Evolutionary conservation across 2,797 vertebrate species (phyloP), one percentile per base, ranked within the genome.

Genomic region (Atherinosoma microstoma): DNA sequence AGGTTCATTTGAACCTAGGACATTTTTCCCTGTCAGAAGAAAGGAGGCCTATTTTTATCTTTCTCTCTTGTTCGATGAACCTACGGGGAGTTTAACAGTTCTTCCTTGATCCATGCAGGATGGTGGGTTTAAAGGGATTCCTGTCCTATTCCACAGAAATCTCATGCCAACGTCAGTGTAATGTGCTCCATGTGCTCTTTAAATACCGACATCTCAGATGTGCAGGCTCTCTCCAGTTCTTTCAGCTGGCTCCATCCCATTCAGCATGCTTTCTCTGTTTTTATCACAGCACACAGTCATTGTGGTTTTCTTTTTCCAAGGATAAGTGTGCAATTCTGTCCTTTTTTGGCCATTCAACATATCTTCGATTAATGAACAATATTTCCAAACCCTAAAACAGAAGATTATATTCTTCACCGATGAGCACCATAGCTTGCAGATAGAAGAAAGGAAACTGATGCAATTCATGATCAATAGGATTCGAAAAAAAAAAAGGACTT

Each of bases 1-100:
- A 83, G 74, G 20, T 79, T 86, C 67, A 76, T 84, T 73, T 84
- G 78, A 90, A 89, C 84, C 78, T 75, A 54, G 76, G 83, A 86
- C 82, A 82, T 87, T 86, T 83, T 89, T 90, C 77, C 73, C 66
- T 84, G 80, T 90, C 82, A 88, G 83, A 84, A 76, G 74, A 85
- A 73, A 80, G 42, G 34, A 29, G 51, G 70, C 45, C 83, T 86
- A 84, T 88, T 89, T 91, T 85, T 87, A 90, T 81, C 77, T 61
- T 83, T 73, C 47, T 66, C 61, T 78, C 77, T 72, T 68, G 68
- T 72, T 86, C 75, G 32, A 66, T 76, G 70, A 87, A 86, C 69
- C 88, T 65, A 69, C 30, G 6, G 85, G 78, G 84, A 84, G 67
- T 76, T 79, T 22, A 59, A 70, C 70, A 15, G 54, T 73, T 80